Percentiles rank a stretch among this genome's conserved stretches.
Conservation (phyloP, 2,888 invertebrate genomes). For the Tenthredo distinguenda region DNA sequence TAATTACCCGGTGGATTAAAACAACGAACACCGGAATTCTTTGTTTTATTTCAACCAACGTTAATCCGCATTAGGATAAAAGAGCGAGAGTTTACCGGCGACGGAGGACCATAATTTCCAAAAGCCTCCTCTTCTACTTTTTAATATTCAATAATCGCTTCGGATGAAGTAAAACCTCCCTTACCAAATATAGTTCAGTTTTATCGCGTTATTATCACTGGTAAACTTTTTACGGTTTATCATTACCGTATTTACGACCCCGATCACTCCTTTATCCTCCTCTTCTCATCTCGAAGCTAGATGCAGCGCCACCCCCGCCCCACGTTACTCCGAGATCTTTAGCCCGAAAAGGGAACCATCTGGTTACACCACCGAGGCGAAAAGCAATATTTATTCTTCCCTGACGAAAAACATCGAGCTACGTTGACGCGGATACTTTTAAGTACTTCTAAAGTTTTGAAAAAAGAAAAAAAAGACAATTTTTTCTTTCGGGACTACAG, state of each 20-base stretch:
- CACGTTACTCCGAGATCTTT: not conserved
- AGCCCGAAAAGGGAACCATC: not conserved
- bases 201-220: slow-evolving; percentile 16
- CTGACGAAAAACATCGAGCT: not conserved
- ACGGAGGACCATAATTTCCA: too few relatives aligned
- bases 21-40: slow-evolving; percentile 19
- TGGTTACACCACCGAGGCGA: not conserved
- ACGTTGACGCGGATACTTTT: slow-evolving; percentile 31
- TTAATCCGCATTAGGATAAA: not conserved
- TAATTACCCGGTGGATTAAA: slow-evolving; percentile 30
- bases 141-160: not conserved
- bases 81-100: not conserved
- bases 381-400: not conserved
- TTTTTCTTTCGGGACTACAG: not conserved
- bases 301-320: not conserved
- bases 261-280: slow-evolving; percentile 1
- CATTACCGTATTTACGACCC: slow-evolving; percentile 1
- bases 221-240: slow-evolving; percentile 7
- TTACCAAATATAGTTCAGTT: not conserved
- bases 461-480: not conserved
- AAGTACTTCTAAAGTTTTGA: slow-evolving; percentile 18
- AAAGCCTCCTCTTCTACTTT: not conserved
- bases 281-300: not conserved
- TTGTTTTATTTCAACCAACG: not conserved
- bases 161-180: not conserved